Percentiles rank a stretch among this genome's conserved stretches.
These are phyloP conservation scores for Lepus townsendii DNA, from an alignment of 2,797 vertebrate species.

Conservation along the genomic window DNA sequence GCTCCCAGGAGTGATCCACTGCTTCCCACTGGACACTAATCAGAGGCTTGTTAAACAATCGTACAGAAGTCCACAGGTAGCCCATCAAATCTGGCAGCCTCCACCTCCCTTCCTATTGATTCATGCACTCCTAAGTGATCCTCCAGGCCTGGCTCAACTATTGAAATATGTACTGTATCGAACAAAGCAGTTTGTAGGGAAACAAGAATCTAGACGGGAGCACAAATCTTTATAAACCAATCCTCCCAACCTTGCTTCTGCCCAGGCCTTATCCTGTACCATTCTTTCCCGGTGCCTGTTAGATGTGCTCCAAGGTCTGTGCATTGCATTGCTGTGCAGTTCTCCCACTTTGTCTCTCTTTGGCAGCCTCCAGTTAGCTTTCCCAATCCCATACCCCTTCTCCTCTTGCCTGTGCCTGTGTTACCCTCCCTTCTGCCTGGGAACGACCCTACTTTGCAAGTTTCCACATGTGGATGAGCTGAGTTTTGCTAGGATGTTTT, in stretches of 20 bases:
- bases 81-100: conserved; percentile 52
- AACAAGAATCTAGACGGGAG: conserved; percentile 49
- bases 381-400: neutral
- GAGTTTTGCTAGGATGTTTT: conserved; percentile 67
- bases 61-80: neutral
- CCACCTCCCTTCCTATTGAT: conserved; percentile 23
- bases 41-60: conserved; percentile 74
- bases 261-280: neutral
- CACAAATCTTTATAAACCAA: conserved; percentile 33
- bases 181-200: conserved; percentile 49
- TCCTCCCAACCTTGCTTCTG: neutral
- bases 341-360: neutral
- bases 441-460: conserved; percentile 66
- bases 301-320: neutral
- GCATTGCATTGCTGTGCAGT: neutral
- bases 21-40: conserved; percentile 19
- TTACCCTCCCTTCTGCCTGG: conserved; percentile 41
- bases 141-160: neutral
- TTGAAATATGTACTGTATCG: conserved; percentile 33
- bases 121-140: neutral
- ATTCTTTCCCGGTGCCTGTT: neutral
- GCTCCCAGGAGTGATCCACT: conserved; percentile 50
- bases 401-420: conserved; percentile 51
- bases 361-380: conserved; percentile 14
- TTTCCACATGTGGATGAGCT: conserved; percentile 54